These are phyloP conservation scores for Salvelinus alpinus DNA, from an alignment of 2,113 vertebrate species.

Conservation along the genomic window DNA sequence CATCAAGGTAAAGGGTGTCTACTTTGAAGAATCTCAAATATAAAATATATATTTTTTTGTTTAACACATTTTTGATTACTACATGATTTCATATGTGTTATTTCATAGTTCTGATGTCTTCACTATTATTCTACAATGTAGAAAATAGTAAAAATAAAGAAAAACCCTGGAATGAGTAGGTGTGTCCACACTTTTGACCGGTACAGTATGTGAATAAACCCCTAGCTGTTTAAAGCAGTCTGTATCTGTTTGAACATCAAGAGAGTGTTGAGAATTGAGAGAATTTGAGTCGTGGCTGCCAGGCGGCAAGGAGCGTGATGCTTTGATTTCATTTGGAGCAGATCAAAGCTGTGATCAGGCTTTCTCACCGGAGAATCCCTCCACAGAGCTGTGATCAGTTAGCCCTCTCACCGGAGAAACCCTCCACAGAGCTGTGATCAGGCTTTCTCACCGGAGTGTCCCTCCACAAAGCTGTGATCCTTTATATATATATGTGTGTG, in stretches of 20 bases:
- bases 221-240: neutral
- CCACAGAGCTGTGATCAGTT: neutral
- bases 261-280: neutral
- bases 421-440: too few relatives aligned
- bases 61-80: too few relatives aligned
- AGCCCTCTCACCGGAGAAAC: too few relatives aligned
- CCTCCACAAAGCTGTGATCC: slow-evolving; percentile 1
- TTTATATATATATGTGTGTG: too few relatives aligned
- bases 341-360: slow-evolving; percentile 5
- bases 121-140: too few relatives aligned
- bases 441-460: neutral
- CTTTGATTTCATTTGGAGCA: neutral
- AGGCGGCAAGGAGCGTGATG: neutral
- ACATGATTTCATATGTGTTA: too few relatives aligned
- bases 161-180: too few relatives aligned
- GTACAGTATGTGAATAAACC: neutral
- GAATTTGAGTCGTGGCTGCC: neutral
- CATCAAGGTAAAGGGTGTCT: too few relatives aligned
- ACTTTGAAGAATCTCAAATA: too few relatives aligned
- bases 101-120: too few relatives aligned
- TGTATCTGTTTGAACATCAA: neutral
- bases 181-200: neutral
- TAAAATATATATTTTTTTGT: too few relatives aligned
- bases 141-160: too few relatives aligned
- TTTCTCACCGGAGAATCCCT: neutral